A percentile compares a stretch with the other conserved stretches of the same genome.
Evolutionary conservation across 2,797 vertebrate genomes (phyloP).

Genomic region (Pseudopleuronectes americanus): DNA sequence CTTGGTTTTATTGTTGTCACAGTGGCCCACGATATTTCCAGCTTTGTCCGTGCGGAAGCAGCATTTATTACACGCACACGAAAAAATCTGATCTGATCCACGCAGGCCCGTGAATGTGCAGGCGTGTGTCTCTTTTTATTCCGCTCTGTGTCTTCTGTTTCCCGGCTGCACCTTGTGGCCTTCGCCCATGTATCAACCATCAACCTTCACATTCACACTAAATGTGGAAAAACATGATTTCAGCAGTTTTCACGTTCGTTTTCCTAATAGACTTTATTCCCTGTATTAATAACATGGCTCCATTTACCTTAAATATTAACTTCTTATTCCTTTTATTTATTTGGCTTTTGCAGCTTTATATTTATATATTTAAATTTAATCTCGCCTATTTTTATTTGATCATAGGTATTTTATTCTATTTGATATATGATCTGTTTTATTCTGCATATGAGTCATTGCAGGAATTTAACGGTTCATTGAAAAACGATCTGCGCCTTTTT

Average conservation of each 20-base stretch:
- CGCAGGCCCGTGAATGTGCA: slow-evolving; percentile 49
- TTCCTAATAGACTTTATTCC: slow-evolving; percentile 8
- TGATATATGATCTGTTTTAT: not conserved
- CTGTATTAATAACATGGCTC: slow-evolving; percentile 8
- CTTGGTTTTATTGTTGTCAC: slow-evolving; percentile 25
- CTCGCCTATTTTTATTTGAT: not conserved
- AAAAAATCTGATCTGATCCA: slow-evolving; percentile 2
- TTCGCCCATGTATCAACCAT: slow-evolving; percentile 3
- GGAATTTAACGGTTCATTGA: slow-evolving; percentile 13
- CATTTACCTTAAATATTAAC: not conserved
- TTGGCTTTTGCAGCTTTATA: not conserved
- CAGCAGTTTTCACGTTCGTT: not conserved
- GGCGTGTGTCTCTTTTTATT: slow-evolving; percentile 37
- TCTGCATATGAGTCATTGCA: not conserved
- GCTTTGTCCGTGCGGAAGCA: slow-evolving; percentile 20
- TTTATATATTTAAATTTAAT: not conserved
- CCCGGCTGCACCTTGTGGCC: slow-evolving; percentile 11
- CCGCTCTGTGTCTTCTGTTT: slow-evolving; percentile 21
- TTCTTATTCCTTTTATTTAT: not conserved
- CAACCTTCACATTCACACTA: not conserved
- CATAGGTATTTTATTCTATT: not conserved
- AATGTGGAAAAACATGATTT: slow-evolving; percentile 21
- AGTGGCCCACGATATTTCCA: slow-evolving; percentile 51
- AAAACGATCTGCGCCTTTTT: slow-evolving; percentile 7
- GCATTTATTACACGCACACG: slow-evolving; percentile 1